A percentile compares a stretch with the other conserved stretches of the same genome.
phyloP scores from a whole-genome alignment of 2,113 vertebrate species.

The Hiodon alosoides region DNA sequence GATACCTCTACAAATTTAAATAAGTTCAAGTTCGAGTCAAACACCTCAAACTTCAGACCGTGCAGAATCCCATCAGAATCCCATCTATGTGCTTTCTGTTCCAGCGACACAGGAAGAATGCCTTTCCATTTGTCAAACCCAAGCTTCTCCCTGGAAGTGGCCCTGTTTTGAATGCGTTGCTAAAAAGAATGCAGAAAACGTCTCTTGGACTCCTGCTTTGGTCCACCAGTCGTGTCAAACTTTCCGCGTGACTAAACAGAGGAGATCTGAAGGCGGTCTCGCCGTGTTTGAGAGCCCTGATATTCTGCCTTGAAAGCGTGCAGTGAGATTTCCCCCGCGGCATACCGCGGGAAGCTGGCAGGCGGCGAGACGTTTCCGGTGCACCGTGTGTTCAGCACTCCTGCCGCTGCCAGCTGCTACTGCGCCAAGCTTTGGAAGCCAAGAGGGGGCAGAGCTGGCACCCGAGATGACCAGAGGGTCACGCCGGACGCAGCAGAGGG shows the following conservation, averaged over 20 bases:
- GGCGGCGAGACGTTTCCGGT: slow-evolving; percentile 27
- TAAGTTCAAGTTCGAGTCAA: background rate
- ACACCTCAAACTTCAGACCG: background rate
- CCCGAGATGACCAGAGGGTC: slow-evolving; percentile 9
- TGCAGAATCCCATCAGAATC: background rate
- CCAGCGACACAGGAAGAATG: too few species aligned
- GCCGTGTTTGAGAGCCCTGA: background rate
- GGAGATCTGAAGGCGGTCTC: background rate
- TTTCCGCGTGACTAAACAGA: background rate
- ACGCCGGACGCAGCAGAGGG: background rate
- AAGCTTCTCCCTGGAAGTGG: too few species aligned
- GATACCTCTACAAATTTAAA: slow-evolving; percentile 7
- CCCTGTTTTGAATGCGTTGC: too few species aligned
- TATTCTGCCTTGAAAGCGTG: background rate
- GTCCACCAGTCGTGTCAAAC: too few species aligned
- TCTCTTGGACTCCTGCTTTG: too few species aligned
- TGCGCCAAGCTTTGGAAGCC: slow-evolving; percentile 37
- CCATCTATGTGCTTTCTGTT: background rate
- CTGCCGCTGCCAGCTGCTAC: slow-evolving; percentile 42
- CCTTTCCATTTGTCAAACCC: background rate
- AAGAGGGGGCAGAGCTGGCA: slow-evolving; percentile 47
- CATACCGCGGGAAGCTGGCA: slow-evolving; percentile 9
- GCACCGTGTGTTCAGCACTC: slow-evolving; percentile 31
- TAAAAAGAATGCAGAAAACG: too few species aligned
- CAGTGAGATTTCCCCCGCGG: slow-evolving; percentile 5